Evolutionary conservation across 2,113 vertebrate genomes (phyloP).

Genomic region (Seriola rivoliana): DNA sequence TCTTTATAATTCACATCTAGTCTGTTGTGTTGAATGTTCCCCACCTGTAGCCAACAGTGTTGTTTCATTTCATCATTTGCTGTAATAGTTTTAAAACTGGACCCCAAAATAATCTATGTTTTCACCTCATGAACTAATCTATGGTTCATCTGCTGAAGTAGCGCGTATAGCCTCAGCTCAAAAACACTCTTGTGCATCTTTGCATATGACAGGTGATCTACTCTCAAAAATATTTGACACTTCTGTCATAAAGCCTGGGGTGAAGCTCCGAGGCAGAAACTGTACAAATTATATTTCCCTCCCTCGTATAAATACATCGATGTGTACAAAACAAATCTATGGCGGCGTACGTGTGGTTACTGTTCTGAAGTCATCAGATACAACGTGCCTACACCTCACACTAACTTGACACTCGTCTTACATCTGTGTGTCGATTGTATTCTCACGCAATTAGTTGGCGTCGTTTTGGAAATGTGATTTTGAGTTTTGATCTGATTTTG

Average conservation of each 20-base stretch:
- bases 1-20: too few relatives aligned
- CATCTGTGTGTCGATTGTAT: neutral
- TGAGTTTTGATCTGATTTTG: too few relatives aligned
- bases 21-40: neutral
- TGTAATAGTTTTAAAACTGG: neutral
- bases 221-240: constrained; percentile 8
- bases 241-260: constrained; percentile 19
- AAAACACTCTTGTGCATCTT: neutral
- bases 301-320: neutral
- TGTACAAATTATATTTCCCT: neutral
- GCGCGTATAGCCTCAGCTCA: neutral
- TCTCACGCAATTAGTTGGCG: neutral
- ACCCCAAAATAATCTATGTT: neutral
- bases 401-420: neutral
- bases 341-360: neutral
- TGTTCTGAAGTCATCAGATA: neutral
- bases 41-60: neutral
- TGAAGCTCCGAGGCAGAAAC: constrained; percentile 19
- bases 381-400: neutral
- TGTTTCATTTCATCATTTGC: neutral
- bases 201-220: neutral
- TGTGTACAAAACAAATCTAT: neutral
- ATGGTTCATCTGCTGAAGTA: neutral
- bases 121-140: neutral
- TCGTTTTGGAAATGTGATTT: too few relatives aligned